These are phyloP conservation scores for Imbricaverruca yamaguchii DNA, from an alignment of 2,888 invertebrate genomes.

Conservation along the genomic window DNA sequence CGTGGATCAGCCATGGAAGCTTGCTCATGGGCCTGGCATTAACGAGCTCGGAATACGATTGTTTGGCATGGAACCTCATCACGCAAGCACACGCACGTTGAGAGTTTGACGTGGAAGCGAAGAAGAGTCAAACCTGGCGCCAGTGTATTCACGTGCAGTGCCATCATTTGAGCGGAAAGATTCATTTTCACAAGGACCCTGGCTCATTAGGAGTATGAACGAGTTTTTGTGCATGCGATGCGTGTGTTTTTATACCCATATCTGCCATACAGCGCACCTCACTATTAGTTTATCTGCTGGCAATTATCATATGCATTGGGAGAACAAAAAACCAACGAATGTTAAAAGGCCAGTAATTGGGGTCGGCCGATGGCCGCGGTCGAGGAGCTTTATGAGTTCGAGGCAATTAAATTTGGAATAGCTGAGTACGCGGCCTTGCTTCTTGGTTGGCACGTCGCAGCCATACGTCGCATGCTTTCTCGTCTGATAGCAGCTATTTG, in stretches of 20 bases:
- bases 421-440: not conserved
- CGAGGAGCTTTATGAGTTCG: not conserved
- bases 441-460: no score
- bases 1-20: no score
- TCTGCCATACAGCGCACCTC: conserved; percentile 11
- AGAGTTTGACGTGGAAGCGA: no score
- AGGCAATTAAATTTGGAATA: conserved; percentile 14
- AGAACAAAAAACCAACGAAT: not conserved
- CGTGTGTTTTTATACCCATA: not conserved
- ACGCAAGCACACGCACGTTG: no score
- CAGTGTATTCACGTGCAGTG: not conserved
- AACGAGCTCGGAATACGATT: no score
- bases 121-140: no score
- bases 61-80: no score
- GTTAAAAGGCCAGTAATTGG: conserved; percentile 7
- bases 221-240: not conserved
- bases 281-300: conserved; percentile 1
- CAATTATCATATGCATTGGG: not conserved
- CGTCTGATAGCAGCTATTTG: no score
- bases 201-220: not conserved
- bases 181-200: not conserved
- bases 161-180: not conserved
- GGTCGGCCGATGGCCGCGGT: not conserved
- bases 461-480: not conserved
- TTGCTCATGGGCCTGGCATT: no score